phyloP scores from a whole-genome alignment of 2,888 invertebrate genomes.

The Neoaliturus tenellus region DNA sequence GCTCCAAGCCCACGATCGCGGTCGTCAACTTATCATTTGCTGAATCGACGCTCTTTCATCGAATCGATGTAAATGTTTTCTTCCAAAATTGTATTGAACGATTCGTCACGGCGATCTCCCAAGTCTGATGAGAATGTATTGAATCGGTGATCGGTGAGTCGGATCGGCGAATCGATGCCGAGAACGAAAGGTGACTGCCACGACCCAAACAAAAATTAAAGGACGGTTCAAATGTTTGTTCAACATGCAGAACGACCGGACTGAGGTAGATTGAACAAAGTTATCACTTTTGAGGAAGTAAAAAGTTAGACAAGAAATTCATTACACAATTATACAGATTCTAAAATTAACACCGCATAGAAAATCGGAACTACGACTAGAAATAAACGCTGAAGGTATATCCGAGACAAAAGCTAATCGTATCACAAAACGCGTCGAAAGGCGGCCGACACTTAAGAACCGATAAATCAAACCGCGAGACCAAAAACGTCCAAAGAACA shows the following conservation, averaged over 20 bases:
- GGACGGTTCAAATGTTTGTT: too few relatives aligned
- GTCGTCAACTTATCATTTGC: slow-evolving; percentile 24
- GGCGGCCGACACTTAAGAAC: not conserved
- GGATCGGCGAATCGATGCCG: not conserved
- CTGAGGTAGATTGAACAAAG: too few relatives aligned
- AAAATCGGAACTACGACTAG: too few relatives aligned
- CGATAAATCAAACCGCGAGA: not conserved
- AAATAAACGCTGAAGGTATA: not conserved
- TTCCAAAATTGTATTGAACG: slow-evolving; percentile 8
- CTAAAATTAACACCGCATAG: too few relatives aligned
- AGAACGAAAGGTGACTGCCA: too few relatives aligned
- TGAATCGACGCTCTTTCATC: slow-evolving; percentile 15
- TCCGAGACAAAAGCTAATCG: not conserved
- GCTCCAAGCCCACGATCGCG: too few relatives aligned
- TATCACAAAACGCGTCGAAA: too few relatives aligned
- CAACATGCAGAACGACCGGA: too few relatives aligned
- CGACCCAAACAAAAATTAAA: too few relatives aligned
- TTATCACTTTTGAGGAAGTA: too few relatives aligned
- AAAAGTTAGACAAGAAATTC: too few relatives aligned
- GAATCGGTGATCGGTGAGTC: not conserved
- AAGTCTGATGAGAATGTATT: not conserved
- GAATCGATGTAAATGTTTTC: not conserved
- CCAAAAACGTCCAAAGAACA: not conserved
- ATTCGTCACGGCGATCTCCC: not conserved
- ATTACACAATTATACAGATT: too few relatives aligned